These are phyloP conservation scores for Odontamblyopus lacepedii DNA, from an alignment of 2,797 vertebrate species.

Conservation along the genomic window DNA sequence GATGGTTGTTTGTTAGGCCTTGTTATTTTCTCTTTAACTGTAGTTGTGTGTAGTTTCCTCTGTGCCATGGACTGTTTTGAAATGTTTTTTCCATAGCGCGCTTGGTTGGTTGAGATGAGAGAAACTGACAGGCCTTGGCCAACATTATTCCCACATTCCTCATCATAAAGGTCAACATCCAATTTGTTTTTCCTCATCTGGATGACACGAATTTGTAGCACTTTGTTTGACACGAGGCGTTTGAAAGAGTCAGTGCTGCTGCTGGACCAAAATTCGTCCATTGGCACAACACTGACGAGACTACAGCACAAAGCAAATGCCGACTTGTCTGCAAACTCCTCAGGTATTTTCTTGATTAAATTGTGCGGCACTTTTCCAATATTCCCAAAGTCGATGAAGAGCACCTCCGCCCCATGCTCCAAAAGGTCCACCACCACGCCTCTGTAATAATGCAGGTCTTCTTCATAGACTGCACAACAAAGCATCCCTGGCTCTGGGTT, in stretches of 20 bases:
- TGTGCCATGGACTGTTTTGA: constrained; percentile 5
- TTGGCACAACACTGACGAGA: constrained; percentile 77
- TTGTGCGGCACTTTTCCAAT: constrained; percentile 81
- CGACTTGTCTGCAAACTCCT: constrained; percentile 76
- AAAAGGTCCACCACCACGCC: constrained; percentile 78
- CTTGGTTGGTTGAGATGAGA: constrained; percentile 79
- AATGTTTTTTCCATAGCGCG: constrained; percentile 70
- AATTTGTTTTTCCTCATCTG: constrained; percentile 73
- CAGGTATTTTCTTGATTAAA: constrained; percentile 84
- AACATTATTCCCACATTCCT: constrained; percentile 52
- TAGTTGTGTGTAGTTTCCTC: background rate
- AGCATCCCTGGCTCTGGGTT: constrained; percentile 80
- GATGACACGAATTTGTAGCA: constrained; percentile 75
- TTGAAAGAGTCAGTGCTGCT: constrained; percentile 80
- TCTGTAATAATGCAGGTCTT: constrained; percentile 86
- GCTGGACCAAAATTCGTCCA: constrained; percentile 82
- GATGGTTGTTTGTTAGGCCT: background rate
- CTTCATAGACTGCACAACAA: constrained; percentile 88
- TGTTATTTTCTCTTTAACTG: background rate
- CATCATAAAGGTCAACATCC: constrained; percentile 75
- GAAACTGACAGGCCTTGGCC: constrained; percentile 65
- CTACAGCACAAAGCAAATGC: constrained; percentile 85
- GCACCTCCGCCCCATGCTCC: constrained; percentile 74
- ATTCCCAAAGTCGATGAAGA: constrained; percentile 93
- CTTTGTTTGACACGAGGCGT: constrained; percentile 73